These are phyloP conservation scores for Drosophila seclusa DNA, from an alignment of 2,888 invertebrate species.

Conservation along the genomic window DNA sequence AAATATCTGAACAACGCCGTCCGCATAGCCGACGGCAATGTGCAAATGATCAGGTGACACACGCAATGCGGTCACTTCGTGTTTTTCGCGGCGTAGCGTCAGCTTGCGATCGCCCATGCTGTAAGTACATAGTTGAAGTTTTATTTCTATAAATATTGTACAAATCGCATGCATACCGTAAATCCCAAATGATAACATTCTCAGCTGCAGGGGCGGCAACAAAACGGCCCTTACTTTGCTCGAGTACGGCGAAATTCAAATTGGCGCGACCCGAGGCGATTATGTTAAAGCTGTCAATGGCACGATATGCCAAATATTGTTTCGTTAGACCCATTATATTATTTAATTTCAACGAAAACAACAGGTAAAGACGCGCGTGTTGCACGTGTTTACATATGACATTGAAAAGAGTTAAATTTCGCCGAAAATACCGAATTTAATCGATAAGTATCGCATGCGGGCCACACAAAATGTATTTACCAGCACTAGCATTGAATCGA, in stretches of 20 bases:
- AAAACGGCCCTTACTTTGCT: conserved; percentile 92
- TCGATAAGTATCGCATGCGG: conserved; percentile 19
- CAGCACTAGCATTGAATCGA: conserved; percentile 25
- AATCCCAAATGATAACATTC: conserved; percentile 97
- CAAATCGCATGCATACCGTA: conserved; percentile 88
- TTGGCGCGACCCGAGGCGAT: conserved; percentile 93
- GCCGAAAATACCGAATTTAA: conserved; percentile 14
- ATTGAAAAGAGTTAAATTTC: conserved; percentile 32
- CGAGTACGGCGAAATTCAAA: conserved; percentile 91
- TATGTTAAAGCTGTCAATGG: conserved; percentile 94
- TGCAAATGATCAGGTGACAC: conserved; percentile 91
- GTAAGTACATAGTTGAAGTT: conserved; percentile 10
- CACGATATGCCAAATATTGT: conserved; percentile 95
- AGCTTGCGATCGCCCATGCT: conserved; percentile 87
- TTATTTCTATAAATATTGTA: neutral
- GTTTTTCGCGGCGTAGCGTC: conserved; percentile 92
- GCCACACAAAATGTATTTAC: neutral
- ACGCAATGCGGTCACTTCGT: conserved; percentile 91
- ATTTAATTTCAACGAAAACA: conserved; percentile 40
- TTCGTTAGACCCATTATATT: conserved; percentile 93
- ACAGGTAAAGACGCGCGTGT: conserved; percentile 25
- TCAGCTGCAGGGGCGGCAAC: conserved; percentile 97
- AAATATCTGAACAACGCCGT: conserved; percentile 94
- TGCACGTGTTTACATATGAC: conserved; percentile 68
- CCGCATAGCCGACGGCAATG: conserved; percentile 95